Conservation (phyloP, 2,113 vertebrate genomes). For the Myrmophylax atrothorax region DNA sequence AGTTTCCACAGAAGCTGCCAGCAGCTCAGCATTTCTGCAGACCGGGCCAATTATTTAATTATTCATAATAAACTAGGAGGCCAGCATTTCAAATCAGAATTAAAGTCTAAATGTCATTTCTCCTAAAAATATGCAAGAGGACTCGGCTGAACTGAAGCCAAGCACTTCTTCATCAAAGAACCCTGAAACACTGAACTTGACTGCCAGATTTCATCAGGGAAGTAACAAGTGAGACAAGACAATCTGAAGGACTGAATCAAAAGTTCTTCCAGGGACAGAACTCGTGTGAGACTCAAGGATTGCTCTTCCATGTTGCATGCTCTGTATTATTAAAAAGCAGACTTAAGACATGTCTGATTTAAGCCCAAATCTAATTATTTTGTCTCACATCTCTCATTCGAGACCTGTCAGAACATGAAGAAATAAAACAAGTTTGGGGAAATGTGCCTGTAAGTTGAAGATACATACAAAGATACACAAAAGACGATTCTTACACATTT, state of each 20-base stretch:
- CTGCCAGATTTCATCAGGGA: background rate
- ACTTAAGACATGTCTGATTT: background rate
- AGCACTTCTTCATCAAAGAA: background rate
- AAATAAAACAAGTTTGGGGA: background rate
- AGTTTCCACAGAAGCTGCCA: slow-evolving; percentile 51
- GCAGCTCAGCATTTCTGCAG: slow-evolving; percentile 7
- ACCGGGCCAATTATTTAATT: slow-evolving; percentile 38
- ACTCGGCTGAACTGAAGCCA: background rate
- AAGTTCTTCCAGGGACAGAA: background rate
- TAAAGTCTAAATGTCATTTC: background rate
- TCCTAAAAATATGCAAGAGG: background rate
- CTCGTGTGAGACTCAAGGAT: background rate
- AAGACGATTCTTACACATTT: background rate
- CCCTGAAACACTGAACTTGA: background rate
- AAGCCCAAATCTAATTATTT: background rate
- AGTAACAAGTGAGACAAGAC: background rate
- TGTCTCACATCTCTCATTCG: background rate
- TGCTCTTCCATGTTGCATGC: background rate
- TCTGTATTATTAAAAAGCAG: background rate
- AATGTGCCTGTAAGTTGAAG: background rate
- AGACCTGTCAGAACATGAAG: background rate
- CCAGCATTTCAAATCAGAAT: slow-evolving; percentile 9
- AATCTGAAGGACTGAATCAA: background rate
- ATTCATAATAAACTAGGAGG: slow-evolving; percentile 20
- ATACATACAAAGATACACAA: background rate